Evolutionary conservation across 2,888 invertebrate species (phyloP), one percentile per base, ranked within the genome.

Genomic region (Cephus runcator): DNA sequence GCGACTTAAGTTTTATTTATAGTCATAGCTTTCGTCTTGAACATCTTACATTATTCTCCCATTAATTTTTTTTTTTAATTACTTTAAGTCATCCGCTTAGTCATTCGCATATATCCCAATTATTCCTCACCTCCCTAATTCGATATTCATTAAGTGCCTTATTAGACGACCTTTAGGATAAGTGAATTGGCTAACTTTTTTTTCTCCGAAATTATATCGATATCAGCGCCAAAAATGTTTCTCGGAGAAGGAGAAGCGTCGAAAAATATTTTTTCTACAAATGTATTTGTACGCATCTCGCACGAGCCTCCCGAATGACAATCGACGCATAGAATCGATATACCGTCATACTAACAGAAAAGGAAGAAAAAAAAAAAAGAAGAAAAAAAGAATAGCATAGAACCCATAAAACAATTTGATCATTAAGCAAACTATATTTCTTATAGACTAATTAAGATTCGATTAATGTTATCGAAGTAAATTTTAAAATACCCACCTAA

Each of bases 1-100:
- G 23, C 56, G 56, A 56, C 56, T 23, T 56, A 56, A 56, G 56
- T 56, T 56, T 56, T 56, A 56, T 56, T 56, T 56, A 56, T 56
- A 56, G 23, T 56, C 56, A 15, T 56, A 56, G 23, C 56, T 56
- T 23, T 56, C 23, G 56, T 56, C 9, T 56, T 56, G 56, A 56
- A 56, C 56, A 56, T 56, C 56, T 56, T 56, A 56, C 56, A 56
- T 56, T 56, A 56, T 56, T 56, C 56, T 56, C 9, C 23, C 56
- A 56, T 56, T 56, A 56, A 15, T 23, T 31, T 35, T 15, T 23
- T 15, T 73, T 73, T 68, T 73, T 69, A 76, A 71, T 40, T 30
- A 76, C 34, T 34, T 31, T 33, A n/a, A 73, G 69, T 73, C 68
- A 35, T 73, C 76, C 75, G 71, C 79, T 75, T 80, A 80, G 77